Evolutionary conservation across 1,140 invertebrate species (phyloP).

Genomic region (Doryteuthis pealeii): DNA sequence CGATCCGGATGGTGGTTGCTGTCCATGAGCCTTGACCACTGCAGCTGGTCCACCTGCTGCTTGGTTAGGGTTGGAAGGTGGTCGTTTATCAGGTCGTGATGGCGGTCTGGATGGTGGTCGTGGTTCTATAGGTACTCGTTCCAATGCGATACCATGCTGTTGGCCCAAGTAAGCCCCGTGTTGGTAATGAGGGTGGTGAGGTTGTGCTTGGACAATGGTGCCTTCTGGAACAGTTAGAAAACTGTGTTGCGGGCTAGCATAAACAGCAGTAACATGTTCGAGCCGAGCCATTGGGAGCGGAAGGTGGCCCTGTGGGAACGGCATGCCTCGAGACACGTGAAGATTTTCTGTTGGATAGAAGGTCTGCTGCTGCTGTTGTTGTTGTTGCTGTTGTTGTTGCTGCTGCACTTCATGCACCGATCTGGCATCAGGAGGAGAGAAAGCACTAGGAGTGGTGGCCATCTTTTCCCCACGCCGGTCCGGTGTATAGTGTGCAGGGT

Average conservation of each 20-base stretch:
- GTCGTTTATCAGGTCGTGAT: conserved; percentile 12
- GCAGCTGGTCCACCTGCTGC: background rate
- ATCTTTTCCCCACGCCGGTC: conserved; percentile 13
- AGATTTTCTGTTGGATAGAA: conserved; percentile 15
- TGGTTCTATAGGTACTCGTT: background rate
- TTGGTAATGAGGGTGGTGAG: conserved; percentile 16
- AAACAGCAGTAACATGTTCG: background rate
- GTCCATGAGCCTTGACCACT: conserved; percentile 9
- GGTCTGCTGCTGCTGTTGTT: conserved; percentile 4
- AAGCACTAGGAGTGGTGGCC: conserved; percentile 16
- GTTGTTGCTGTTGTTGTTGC: conserved; percentile 22
- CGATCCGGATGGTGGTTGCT: background rate
- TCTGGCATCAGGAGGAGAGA: conserved; percentile 27
- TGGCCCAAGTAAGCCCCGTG: background rate
- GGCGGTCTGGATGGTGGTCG: conserved; percentile 12
- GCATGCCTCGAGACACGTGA: background rate
- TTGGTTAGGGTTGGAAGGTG: conserved; percentile 10
- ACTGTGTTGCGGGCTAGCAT: background rate
- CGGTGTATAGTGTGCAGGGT: conserved; percentile 15
- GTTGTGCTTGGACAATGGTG: conserved; percentile 2
- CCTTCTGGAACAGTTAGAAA: conserved; percentile 10
- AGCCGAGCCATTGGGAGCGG: conserved; percentile 6
- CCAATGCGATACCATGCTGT: conserved; percentile 9
- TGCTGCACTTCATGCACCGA: conserved; percentile 22
- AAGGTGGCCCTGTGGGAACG: background rate